A percentile compares a stretch with the other conserved stretches of the same genome.
phyloP scores from a whole-genome alignment of 2,888 invertebrate genomes.

The Nematopogon swammerdamellus region DNA sequence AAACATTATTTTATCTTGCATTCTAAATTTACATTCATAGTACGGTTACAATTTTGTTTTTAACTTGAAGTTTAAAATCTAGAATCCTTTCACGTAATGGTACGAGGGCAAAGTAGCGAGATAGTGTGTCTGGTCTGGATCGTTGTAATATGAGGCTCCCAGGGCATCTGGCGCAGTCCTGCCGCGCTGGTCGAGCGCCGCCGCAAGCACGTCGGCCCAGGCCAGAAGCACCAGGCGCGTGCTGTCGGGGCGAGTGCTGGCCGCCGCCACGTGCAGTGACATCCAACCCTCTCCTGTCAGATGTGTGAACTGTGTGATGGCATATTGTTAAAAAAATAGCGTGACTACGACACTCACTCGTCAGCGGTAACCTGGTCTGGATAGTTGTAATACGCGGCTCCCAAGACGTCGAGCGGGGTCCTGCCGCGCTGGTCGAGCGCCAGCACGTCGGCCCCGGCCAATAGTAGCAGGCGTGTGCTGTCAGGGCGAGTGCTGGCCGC shows the following conservation, averaged over 20 bases:
- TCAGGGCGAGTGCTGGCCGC: constrained; percentile 44
- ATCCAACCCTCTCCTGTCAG: constrained; percentile 53
- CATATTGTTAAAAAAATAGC: too few relatives aligned
- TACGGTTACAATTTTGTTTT: too few relatives aligned
- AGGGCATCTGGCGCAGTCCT: constrained; percentile 48
- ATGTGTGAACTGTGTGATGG: constrained; percentile 40
- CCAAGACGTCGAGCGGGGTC: constrained; percentile 49
- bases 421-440: constrained; percentile 34
- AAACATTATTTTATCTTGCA: too few relatives aligned
- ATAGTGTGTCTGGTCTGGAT: constrained; percentile 7
- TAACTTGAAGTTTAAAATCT: too few relatives aligned
- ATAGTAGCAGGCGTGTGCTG: constrained; percentile 47
- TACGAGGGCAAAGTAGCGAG: too few relatives aligned
- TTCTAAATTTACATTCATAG: too few relatives aligned
- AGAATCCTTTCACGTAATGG: too few relatives aligned
- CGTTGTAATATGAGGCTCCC: constrained; percentile 33
- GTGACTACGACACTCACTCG: constrained; percentile 10
- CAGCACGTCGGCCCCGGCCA: constrained; percentile 45
- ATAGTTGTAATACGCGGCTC: constrained; percentile 31
- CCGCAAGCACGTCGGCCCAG: constrained; percentile 46
- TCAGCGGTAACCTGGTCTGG: constrained; percentile 17
- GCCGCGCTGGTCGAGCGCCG: constrained; percentile 32
- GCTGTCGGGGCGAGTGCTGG: constrained; percentile 29
- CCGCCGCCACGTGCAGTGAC: constrained; percentile 33
- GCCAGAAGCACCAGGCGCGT: constrained; percentile 46